phyloP scores from a whole-genome alignment of 2,113 vertebrate genomes.

The Cacatua alba region DNA sequence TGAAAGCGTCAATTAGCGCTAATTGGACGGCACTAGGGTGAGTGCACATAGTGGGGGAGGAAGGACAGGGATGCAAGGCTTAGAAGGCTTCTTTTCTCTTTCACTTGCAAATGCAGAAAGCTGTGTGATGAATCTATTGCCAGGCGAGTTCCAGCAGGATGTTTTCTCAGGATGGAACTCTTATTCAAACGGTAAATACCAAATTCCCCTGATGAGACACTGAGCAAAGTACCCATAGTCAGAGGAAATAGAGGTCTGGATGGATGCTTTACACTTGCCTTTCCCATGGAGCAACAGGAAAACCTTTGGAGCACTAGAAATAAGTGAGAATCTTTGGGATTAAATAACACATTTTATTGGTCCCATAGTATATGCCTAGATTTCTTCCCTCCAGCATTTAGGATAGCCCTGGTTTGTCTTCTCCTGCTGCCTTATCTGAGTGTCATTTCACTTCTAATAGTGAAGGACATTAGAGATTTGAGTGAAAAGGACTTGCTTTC shows the following conservation, averaged over 20 bases:
- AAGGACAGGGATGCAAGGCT: not conserved
- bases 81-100: not conserved
- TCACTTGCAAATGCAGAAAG: not conserved
- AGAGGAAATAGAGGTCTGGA: not conserved
- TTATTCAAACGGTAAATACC: not conserved
- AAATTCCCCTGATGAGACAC: not conserved
- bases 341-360: not conserved
- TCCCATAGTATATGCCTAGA: not conserved
- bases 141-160: not conserved
- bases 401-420: not conserved
- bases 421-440: not conserved
- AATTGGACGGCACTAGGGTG: not conserved
- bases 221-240: accelerated
- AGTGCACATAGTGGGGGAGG: not conserved
- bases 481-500: not conserved
- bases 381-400: not conserved
- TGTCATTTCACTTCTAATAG: not conserved
- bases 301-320: not conserved
- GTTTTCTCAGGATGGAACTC: not conserved
- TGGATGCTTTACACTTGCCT: not conserved
- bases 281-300: not conserved
- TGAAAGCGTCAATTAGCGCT: not conserved
- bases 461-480: not conserved
- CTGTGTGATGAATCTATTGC: not conserved
- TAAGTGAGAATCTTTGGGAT: not conserved